A percentile compares a stretch with the other conserved stretches of the same genome.
phyloP scores from a whole-genome alignment of 2,113 vertebrate genomes.

The Sarotherodon lohbergeri region DNA sequence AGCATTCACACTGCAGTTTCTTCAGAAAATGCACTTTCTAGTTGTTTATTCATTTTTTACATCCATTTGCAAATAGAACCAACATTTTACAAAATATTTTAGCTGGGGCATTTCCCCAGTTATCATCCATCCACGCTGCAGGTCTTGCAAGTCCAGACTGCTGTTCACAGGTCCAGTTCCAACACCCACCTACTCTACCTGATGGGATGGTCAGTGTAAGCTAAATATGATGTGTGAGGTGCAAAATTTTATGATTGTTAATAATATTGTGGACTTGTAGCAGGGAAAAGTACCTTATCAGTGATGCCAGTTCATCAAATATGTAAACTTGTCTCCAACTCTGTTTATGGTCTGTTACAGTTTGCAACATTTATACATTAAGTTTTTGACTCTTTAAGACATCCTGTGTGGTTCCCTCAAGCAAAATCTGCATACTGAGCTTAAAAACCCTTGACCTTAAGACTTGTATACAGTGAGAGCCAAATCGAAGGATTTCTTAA shows the following conservation, averaged over 20 bases:
- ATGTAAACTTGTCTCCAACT: not conserved
- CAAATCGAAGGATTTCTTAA: not conserved
- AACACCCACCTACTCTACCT: not conserved
- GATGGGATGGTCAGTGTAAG: not conserved
- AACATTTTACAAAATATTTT: constrained; percentile 40
- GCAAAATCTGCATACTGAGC: not conserved
- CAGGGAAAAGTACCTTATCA: not conserved
- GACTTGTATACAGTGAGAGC: not conserved
- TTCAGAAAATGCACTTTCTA: no score
- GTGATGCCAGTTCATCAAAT: not conserved
- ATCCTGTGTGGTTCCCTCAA: not conserved
- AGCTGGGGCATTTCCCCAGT: not conserved
- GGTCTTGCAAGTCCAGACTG: not conserved
- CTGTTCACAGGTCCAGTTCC: not conserved
- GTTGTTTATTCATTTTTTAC: not conserved
- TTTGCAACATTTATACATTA: not conserved
- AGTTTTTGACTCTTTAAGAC: not conserved
- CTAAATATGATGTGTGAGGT: not conserved
- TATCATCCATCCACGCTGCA: not conserved
- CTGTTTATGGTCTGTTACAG: not conserved
- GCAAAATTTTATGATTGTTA: not conserved
- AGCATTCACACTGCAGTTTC: no score
- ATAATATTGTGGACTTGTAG: not conserved
- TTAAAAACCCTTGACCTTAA: not conserved
- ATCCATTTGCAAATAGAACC: constrained; percentile 34